Conservation (phyloP, 2,797 vertebrate species). For the Scyliorhinus canicula region DNA sequence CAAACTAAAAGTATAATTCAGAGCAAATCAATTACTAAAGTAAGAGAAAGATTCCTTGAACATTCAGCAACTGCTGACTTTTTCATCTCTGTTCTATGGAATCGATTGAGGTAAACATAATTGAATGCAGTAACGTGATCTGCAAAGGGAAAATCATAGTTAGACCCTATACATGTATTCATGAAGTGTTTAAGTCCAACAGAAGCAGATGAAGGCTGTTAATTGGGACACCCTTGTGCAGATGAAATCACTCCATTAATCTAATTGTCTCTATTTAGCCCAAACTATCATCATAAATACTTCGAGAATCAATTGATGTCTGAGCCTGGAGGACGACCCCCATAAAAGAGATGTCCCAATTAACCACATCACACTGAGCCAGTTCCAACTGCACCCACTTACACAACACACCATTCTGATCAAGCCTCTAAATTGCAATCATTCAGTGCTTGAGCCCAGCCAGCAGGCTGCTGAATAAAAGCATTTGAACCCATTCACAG, state of each 20-base stretch:
- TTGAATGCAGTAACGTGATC: neutral
- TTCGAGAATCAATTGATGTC: slow-evolving; percentile 34
- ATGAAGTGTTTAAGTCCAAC: slow-evolving; percentile 21
- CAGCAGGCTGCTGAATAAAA: slow-evolving; percentile 8
- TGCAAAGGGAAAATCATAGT: neutral
- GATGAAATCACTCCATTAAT: slow-evolving; percentile 37
- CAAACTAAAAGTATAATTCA: neutral
- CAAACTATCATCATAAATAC: slow-evolving; percentile 14
- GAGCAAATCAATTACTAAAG: neutral
- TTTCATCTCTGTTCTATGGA: neutral
- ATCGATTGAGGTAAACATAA: slow-evolving; percentile 23
- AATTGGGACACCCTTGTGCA: slow-evolving; percentile 10
- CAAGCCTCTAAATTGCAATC: slow-evolving; percentile 15
- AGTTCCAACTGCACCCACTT: neutral
- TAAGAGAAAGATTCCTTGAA: neutral
- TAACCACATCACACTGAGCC: slow-evolving; percentile 15
- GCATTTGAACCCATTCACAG: slow-evolving; percentile 14
- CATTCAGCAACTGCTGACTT: neutral
- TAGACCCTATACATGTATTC: neutral
- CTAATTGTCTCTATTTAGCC: slow-evolving; percentile 29
- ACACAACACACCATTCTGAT: slow-evolving; percentile 7
- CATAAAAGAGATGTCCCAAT: slow-evolving; percentile 34
- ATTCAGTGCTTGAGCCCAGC: neutral
- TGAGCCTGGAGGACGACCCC: slow-evolving; percentile 4
- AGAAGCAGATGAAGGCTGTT: slow-evolving; percentile 4